phyloP scores from a whole-genome alignment of 2,113 vertebrate species.

The Chionomys nivalis region DNA sequence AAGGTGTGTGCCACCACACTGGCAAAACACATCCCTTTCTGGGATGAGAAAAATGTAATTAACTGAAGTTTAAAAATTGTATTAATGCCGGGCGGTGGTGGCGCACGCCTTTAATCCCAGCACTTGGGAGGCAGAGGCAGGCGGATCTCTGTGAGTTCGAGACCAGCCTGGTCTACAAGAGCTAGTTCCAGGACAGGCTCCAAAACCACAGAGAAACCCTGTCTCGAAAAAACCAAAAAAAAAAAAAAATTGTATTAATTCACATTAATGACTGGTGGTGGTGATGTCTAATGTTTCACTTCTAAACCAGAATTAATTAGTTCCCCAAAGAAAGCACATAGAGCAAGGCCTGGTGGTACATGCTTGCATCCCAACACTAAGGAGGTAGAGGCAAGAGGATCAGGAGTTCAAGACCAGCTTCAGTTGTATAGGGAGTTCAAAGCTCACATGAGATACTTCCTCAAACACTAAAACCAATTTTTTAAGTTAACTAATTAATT shows the following conservation, averaged over 20 bases:
- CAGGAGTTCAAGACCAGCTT: background rate
- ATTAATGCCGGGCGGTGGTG: too few species aligned
- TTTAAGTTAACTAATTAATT: too few species aligned
- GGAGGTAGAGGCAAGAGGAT: too few species aligned
- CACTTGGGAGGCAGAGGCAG: too few species aligned
- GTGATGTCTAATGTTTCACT: constrained; percentile 25
- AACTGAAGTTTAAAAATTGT: constrained; percentile 29
- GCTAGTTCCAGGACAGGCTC: too few species aligned
- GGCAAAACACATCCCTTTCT: background rate
- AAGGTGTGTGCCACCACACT: background rate
- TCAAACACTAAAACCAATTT: background rate
- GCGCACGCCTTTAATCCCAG: too few species aligned
- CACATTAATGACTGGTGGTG: background rate
- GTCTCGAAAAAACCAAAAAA: too few species aligned
- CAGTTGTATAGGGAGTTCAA: background rate
- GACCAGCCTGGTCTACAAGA: too few species aligned
- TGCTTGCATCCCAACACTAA: too few species aligned
- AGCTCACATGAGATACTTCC: background rate
- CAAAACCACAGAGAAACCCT: too few species aligned
- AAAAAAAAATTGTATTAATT: constrained; percentile 17
- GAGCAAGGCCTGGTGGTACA: background rate
- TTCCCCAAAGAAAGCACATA: constrained; percentile 53
- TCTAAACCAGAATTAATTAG: constrained; percentile 52
- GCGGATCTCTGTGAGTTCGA: too few species aligned
- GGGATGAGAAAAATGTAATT: constrained; percentile 2